Evolutionary conservation across 1,140 invertebrate species (phyloP).

Genomic region (Leptinotarsa defecta): DNA sequence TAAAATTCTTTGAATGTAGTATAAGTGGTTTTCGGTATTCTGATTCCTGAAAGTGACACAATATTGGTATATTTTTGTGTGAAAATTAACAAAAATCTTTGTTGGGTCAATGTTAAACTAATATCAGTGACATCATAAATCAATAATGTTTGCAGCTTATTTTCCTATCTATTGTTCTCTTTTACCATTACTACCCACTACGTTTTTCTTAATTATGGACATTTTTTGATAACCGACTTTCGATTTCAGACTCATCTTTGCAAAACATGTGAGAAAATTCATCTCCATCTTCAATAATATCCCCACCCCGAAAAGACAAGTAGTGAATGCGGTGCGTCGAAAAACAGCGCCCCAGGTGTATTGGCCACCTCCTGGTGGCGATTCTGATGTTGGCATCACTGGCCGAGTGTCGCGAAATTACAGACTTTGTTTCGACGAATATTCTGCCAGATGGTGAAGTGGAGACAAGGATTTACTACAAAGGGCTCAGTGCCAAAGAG

Average conservation of each 20-base stretch:
- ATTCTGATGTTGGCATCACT: constrained; percentile 21
- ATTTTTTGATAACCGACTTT: background rate
- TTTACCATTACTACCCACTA: no score
- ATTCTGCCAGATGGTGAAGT: constrained; percentile 65
- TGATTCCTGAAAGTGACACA: no score
- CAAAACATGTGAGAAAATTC: background rate
- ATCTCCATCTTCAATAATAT: background rate
- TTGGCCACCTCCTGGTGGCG: constrained; percentile 43
- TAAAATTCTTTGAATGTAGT: no score
- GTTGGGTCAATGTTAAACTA: no score
- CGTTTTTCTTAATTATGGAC: no score
- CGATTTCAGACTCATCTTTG: background rate
- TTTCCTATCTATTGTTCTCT: no score
- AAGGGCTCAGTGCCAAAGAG: constrained; percentile 67
- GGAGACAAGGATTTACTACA: constrained; percentile 64
- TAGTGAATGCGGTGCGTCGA: constrained; percentile 40
- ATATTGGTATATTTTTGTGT: no score
- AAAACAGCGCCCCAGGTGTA: constrained; percentile 40
- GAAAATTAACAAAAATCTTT: no score
- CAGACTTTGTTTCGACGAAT: constrained; percentile 65
- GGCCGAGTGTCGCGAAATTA: constrained; percentile 44
- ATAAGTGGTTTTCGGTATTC: no score
- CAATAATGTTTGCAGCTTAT: no score
- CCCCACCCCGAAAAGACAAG: background rate
- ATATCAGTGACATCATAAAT: no score